Evolutionary conservation across 2,113 vertebrate species (phyloP).

Genomic region (Neopipo cinnamomea): DNA sequence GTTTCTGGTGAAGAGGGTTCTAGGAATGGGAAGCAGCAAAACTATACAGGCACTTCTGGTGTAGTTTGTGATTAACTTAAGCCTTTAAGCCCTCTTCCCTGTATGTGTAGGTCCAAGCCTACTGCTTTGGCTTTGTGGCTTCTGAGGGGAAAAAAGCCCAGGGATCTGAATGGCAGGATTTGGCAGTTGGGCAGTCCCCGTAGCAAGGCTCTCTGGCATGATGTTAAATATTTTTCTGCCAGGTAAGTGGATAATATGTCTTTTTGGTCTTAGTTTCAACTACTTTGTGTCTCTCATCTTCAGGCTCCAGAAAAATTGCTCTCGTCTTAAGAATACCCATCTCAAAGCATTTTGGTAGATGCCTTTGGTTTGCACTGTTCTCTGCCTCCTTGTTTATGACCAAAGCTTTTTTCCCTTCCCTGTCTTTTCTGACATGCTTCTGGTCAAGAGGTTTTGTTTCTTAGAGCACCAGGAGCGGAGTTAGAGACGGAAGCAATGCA

Average conservation of each 20-base stretch:
- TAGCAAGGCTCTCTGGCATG: background rate
- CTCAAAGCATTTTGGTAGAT: background rate
- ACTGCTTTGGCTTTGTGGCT: background rate
- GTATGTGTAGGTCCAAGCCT: background rate
- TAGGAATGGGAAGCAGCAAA: background rate
- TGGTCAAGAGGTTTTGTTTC: constrained; percentile 1
- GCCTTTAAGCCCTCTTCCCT: background rate
- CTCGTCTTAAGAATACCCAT: background rate
- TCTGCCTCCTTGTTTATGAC: background rate
- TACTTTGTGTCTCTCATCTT: background rate
- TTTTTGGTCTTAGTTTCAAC: background rate
- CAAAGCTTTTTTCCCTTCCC: background rate
- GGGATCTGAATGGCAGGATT: background rate
- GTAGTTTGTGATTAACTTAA: background rate
- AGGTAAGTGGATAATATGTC: background rate
- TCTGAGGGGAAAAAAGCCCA: background rate
- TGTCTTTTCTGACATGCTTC: background rate
- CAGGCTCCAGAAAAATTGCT: background rate
- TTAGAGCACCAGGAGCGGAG: background rate
- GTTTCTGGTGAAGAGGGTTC: background rate
- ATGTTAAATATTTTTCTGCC: background rate
- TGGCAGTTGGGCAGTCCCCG: background rate
- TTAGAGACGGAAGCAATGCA: constrained; percentile 30
- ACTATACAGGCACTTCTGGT: background rate
- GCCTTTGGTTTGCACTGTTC: background rate